Evolutionary conservation across 2,888 invertebrate species (phyloP), one percentile per base, ranked within the genome.

Genomic region (Xanthia togata): DNA sequence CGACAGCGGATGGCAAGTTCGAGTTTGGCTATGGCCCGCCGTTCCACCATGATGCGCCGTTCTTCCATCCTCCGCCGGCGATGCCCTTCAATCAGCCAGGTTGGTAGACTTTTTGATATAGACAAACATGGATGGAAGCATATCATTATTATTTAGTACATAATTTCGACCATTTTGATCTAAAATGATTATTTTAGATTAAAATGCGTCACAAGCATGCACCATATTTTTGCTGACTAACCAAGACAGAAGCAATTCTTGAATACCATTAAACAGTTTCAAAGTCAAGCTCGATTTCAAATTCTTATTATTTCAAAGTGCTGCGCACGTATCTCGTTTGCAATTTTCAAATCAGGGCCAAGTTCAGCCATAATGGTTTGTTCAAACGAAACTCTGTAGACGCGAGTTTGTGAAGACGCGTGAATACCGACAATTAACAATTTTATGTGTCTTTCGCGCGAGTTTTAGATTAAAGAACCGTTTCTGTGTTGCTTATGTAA

Each of bases 11-110:
- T 95, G 98, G 98, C 87, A 98, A 99, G 97, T 98, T 98, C 97
- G 98, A 99, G 94, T 99, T 98, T 95, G 98, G 98, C 67, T 98
- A 98, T 96, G 98, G 98, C 90, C 98, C 98, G 86, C 98, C 98
- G 86, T 98, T 98, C 95, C 98, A 98, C 97, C 98, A 98, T 97
- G 99, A 98, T 91, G 97, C 97, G 57, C 98, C 98, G 63, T 99
- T 98, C 96, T 99, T 98, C 95, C 98, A 98, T 73, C 98, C 98
- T 70, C 97, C 97, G 1, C 97, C 97, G 4, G 95, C 97, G 12
- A 97, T 98, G 97, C 97, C 97, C 83, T 98, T 98, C 91, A 98
- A 97, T 91, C 98, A 98, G 95, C 98, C 98, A 97, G 98, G 98
- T 98, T 96, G 95, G 96, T 96, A 92, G 81, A 92, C 85, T 91